Conservation (phyloP, 2,888 invertebrate species). For the Stenodema calcarata region DNA sequence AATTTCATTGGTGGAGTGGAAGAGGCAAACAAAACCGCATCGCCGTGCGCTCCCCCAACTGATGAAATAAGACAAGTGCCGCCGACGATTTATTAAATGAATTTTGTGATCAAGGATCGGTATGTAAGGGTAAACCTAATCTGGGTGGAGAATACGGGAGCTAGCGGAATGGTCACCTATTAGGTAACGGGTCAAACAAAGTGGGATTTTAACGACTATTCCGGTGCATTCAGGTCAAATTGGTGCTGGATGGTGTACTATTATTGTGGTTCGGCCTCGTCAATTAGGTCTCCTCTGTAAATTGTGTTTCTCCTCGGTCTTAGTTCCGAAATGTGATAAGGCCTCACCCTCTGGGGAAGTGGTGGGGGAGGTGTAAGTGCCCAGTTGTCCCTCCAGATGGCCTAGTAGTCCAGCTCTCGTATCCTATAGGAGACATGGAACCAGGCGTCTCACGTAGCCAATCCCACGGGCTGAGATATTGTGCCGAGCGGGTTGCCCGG, state of each 20-base stretch:
- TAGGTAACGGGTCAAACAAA: too few species aligned
- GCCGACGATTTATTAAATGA: too few species aligned
- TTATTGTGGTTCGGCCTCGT: not conserved
- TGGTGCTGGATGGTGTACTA: too few species aligned
- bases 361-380: not conserved
- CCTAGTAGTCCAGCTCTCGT: not conserved
- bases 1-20: too few species aligned
- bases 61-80: too few species aligned
- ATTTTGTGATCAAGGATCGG: too few species aligned
- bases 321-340: not conserved
- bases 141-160: too few species aligned
- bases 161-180: too few species aligned
- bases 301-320: not conserved
- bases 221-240: not conserved
- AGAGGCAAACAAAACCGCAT: too few species aligned
- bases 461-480: not conserved
- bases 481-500: not conserved
- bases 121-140: too few species aligned
- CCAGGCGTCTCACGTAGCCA: not conserved
- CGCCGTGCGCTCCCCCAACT: too few species aligned
- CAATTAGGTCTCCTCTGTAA: not conserved
- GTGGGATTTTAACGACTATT: too few species aligned
- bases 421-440: not conserved
- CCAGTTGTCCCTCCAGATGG: not conserved
- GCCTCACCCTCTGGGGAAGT: not conserved